Percentiles rank a stretch among this genome's conserved stretches.
phyloP scores from a whole-genome alignment of 2,888 invertebrate genomes.

The Plebejus melissa region DNA sequence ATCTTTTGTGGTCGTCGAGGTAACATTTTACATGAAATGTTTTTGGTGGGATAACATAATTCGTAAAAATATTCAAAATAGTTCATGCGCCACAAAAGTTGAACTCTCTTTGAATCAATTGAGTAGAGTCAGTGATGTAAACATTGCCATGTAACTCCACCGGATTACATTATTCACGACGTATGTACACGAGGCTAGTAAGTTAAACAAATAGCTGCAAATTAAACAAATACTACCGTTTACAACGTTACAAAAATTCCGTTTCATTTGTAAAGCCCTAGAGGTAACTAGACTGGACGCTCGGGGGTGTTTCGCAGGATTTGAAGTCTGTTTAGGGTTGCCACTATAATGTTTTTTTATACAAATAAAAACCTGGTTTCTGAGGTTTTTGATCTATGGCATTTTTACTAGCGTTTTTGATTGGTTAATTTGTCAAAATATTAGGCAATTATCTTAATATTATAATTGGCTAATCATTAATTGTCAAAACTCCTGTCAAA shows the following conservation, averaged over 20 bases:
- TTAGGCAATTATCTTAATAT: too few relatives aligned
- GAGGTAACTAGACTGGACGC: constrained; percentile 18
- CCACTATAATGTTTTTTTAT: neutral
- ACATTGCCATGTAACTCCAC: neutral
- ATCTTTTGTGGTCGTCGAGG: too few relatives aligned
- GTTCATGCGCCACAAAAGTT: too few relatives aligned
- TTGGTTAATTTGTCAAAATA: too few relatives aligned
- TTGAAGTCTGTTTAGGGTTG: neutral
- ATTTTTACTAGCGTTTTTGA: too few relatives aligned
- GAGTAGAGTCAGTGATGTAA: neutral
- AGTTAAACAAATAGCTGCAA: constrained; percentile 5
- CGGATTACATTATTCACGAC: neutral
- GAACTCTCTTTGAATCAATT: neutral
- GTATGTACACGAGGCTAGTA: constrained; percentile 1
- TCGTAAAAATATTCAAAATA: too few relatives aligned
- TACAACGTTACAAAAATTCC: constrained; percentile 16
- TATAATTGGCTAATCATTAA: too few relatives aligned
- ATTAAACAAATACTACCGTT: constrained; percentile 1
- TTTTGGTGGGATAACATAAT: too few relatives aligned
- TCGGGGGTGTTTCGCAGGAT: neutral
- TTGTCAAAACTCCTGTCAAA: too few relatives aligned
- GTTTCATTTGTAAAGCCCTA: constrained; percentile 9
- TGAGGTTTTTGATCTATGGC: too few relatives aligned
- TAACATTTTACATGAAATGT: too few relatives aligned
- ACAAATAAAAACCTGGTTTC: too few relatives aligned